These are phyloP conservation scores for Platyura marginata DNA, from an alignment of 1,140 invertebrate species.

Conservation along the genomic window DNA sequence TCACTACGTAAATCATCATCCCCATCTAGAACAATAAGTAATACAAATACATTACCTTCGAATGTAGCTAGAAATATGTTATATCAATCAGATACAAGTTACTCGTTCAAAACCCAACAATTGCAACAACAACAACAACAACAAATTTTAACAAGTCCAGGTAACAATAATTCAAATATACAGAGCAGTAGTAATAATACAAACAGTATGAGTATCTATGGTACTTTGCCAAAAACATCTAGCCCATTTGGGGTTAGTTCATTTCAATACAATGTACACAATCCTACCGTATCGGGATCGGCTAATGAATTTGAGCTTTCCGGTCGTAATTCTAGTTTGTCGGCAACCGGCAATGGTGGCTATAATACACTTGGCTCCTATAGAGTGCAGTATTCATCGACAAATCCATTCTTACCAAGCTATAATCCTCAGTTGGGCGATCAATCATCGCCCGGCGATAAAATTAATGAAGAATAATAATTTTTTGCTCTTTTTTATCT, in stretches of 20 bases:
- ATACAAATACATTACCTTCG: conserved; percentile 6
- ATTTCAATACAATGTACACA: neutral
- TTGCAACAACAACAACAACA: conserved; percentile 1
- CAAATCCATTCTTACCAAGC: conserved; percentile 22
- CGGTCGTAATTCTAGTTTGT: conserved; percentile 4
- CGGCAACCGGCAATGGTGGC: conserved; percentile 6
- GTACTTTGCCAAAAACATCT: conserved; percentile 18
- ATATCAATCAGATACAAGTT: conserved; percentile 6
- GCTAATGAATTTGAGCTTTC: neutral
- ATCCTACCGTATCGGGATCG: neutral
- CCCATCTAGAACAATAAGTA: conserved; percentile 11
- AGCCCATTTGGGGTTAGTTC: conserved; percentile 2
- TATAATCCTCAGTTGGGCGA: conserved; percentile 11
- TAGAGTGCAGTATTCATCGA: conserved; percentile 22
- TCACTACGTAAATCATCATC: conserved; percentile 8
- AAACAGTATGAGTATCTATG: conserved; percentile 17
- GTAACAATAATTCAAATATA: neutral
- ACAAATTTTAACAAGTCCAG: neutral
- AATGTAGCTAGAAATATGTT: conserved; percentile 4
- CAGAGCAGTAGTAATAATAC: neutral
- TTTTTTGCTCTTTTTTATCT: too few relatives aligned
- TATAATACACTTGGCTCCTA: conserved; percentile 23
- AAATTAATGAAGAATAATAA: neutral
- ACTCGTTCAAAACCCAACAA: conserved; percentile 1
- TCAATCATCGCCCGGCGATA: neutral